Percentiles rank a stretch among this genome's conserved stretches.
Conservation (phyloP, 2,888 invertebrate genomes). For the Iphiclides podalirius region DNA sequence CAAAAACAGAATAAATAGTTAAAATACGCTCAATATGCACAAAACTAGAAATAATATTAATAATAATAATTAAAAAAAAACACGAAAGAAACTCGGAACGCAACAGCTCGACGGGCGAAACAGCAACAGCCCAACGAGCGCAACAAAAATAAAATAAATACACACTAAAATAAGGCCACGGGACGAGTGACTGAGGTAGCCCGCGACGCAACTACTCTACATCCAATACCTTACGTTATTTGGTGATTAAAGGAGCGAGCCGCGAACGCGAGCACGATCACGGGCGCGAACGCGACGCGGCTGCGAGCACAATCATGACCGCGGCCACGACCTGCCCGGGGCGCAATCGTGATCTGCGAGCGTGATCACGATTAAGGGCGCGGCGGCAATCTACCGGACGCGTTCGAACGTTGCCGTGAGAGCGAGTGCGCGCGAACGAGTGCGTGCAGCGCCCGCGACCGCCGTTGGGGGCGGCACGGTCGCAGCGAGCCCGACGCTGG, state of each 20-base stretch:
- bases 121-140: constrained; percentile 73
- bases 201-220: constrained; percentile 68
- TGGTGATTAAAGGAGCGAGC: constrained; percentile 41
- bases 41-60: constrained; percentile 54
- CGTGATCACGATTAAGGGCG: constrained; percentile 7
- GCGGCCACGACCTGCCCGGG: constrained; percentile 6
- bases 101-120: constrained; percentile 70
- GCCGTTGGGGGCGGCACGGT: too few species aligned
- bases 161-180: constrained; percentile 67
- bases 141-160: constrained; percentile 76
- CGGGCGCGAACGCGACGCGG: constrained; percentile 12
- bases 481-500: too few species aligned
- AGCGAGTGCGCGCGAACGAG: too few species aligned
- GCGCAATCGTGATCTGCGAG: constrained; percentile 10
- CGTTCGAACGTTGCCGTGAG: too few species aligned
- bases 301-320: constrained; percentile 7
- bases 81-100: constrained; percentile 72
- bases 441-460: too few species aligned
- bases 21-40: constrained; percentile 61
- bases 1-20: constrained; percentile 73
- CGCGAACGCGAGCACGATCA: constrained; percentile 25
- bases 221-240: constrained; percentile 53
- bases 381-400: too few species aligned
- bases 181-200: constrained; percentile 77
- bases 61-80: constrained; percentile 51